phyloP scores from a whole-genome alignment of 2,888 invertebrate species.

The Perdita meconis region DNA sequence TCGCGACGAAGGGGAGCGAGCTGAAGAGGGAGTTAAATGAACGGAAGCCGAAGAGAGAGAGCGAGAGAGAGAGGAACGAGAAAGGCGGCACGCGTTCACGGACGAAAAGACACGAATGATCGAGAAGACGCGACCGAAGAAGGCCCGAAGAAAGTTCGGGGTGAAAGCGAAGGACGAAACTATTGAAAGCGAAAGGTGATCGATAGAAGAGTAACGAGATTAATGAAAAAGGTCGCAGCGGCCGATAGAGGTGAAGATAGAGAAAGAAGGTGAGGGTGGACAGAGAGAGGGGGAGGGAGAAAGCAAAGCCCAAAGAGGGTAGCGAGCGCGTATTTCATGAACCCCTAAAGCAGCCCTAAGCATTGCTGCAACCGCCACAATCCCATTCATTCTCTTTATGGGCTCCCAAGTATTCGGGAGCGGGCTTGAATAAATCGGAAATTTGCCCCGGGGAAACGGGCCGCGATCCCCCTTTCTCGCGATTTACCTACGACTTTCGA shows the following conservation, averaged over 20 bases:
- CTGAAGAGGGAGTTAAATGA: slow-evolving; percentile 54
- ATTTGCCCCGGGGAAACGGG: slow-evolving; percentile 72
- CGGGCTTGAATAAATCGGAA: slow-evolving; percentile 82
- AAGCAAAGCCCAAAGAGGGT: slow-evolving; percentile 60
- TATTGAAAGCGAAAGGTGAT: not conserved
- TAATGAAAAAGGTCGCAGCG: not conserved
- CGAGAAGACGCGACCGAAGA: not conserved
- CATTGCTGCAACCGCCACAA: slow-evolving; percentile 79
- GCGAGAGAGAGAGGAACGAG: slow-evolving; percentile 26
- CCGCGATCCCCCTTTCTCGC: slow-evolving; percentile 45
- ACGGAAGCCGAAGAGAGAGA: slow-evolving; percentile 34
- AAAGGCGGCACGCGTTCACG: slow-evolving; percentile 8
- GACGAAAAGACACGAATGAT: not conserved
- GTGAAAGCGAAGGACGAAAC: not conserved
- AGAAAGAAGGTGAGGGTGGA: slow-evolving; percentile 25
- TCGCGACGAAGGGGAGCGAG: slow-evolving; percentile 48
- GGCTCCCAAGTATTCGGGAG: slow-evolving; percentile 80
- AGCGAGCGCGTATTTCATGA: slow-evolving; percentile 80
- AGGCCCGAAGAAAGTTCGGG: not conserved
- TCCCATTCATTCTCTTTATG: slow-evolving; percentile 83
- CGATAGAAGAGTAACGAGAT: not conserved
- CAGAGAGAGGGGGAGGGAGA: slow-evolving; percentile 46
- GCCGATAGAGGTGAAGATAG: slow-evolving; percentile 21
- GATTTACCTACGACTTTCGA: slow-evolving; percentile 69
- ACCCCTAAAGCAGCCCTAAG: slow-evolving; percentile 77